Evolutionary conservation across 2,797 vertebrate species (phyloP).

Genomic region (Myotis myotis): DNA sequence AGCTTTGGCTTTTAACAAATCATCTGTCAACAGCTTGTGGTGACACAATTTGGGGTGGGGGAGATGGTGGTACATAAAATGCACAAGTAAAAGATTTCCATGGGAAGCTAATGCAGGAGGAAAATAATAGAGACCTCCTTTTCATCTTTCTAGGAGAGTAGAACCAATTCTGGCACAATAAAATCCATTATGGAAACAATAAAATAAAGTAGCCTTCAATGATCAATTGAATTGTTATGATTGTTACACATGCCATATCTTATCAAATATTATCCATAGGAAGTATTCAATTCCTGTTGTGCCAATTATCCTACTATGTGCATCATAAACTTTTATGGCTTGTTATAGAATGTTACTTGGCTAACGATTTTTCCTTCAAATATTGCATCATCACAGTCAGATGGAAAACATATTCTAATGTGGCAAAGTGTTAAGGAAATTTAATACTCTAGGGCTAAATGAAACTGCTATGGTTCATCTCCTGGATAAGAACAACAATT

Average conservation of each 20-base stretch:
- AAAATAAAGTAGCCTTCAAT: slow-evolving; percentile 83
- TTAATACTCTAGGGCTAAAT: slow-evolving; percentile 86
- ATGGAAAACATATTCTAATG: slow-evolving; percentile 89
- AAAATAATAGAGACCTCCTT: slow-evolving; percentile 72
- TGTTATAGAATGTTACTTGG: slow-evolving; percentile 85
- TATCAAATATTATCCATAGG: slow-evolving; percentile 85
- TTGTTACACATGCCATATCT: slow-evolving; percentile 81
- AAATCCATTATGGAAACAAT: slow-evolving; percentile 83
- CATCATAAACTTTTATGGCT: slow-evolving; percentile 88
- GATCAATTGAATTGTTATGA: slow-evolving; percentile 83
- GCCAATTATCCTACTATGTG: slow-evolving; percentile 85
- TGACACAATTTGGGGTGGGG: slow-evolving; percentile 39
- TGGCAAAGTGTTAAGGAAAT: slow-evolving; percentile 89
- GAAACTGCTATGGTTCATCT: slow-evolving; percentile 87
- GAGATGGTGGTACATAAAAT: slow-evolving; percentile 46
- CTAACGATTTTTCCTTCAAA: slow-evolving; percentile 80
- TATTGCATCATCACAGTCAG: slow-evolving; percentile 86
- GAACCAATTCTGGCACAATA: slow-evolving; percentile 81
- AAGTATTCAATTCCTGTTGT: slow-evolving; percentile 86
- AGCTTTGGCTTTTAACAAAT: slow-evolving; percentile 81
- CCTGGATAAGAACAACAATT: slow-evolving; percentile 86
- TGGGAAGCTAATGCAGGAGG: slow-evolving; percentile 74
- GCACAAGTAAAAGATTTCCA: slow-evolving; percentile 63
- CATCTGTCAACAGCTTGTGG: slow-evolving; percentile 78
- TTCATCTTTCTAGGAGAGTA: slow-evolving; percentile 77